These are phyloP conservation scores for Pediacus dermestoides DNA, from an alignment of 2,888 invertebrate genomes.

Conservation along the genomic window DNA sequence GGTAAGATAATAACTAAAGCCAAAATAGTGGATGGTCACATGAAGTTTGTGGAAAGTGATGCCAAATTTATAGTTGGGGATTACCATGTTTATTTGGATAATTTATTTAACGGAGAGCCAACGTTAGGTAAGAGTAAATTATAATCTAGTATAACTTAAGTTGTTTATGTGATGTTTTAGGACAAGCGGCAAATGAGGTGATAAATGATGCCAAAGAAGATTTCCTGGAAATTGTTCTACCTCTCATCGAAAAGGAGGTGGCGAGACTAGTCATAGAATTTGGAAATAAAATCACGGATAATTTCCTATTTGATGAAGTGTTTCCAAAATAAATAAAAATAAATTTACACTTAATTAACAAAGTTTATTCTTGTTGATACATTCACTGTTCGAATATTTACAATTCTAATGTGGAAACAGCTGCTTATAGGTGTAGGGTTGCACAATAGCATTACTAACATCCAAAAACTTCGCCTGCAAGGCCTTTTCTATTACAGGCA, in stretches of 20 bases:
- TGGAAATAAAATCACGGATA: slow-evolving; percentile 65
- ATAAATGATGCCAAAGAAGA: slow-evolving; percentile 64
- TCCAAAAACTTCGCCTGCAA: slow-evolving; percentile 49
- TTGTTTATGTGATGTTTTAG: slow-evolving; percentile 41
- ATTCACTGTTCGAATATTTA: too few species aligned
- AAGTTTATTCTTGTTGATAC: too few species aligned
- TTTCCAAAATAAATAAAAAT: slow-evolving; percentile 56
- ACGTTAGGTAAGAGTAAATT: too few species aligned
- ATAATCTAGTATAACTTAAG: neutral
- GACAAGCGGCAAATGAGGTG: slow-evolving; percentile 61
- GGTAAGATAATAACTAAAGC: slow-evolving; percentile 47
- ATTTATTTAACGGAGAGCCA: too few species aligned
- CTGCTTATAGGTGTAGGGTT: slow-evolving; percentile 51
- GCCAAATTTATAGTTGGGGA: slow-evolving; percentile 50
- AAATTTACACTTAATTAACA: too few species aligned
- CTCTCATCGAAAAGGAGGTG: slow-evolving; percentile 60
- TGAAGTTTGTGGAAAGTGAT: too few species aligned
- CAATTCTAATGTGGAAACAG: slow-evolving; percentile 51
- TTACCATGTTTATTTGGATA: slow-evolving; percentile 59
- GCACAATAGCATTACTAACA: slow-evolving; percentile 52
- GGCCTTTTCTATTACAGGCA: slow-evolving; percentile 54
- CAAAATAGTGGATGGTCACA: slow-evolving; percentile 35
- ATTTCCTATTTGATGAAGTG: slow-evolving; percentile 66
- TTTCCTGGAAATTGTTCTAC: slow-evolving; percentile 62
- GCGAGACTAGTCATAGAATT: slow-evolving; percentile 64